Conservation (phyloP, 2,797 vertebrate species). For the Tadarida brasiliensis region DNA sequence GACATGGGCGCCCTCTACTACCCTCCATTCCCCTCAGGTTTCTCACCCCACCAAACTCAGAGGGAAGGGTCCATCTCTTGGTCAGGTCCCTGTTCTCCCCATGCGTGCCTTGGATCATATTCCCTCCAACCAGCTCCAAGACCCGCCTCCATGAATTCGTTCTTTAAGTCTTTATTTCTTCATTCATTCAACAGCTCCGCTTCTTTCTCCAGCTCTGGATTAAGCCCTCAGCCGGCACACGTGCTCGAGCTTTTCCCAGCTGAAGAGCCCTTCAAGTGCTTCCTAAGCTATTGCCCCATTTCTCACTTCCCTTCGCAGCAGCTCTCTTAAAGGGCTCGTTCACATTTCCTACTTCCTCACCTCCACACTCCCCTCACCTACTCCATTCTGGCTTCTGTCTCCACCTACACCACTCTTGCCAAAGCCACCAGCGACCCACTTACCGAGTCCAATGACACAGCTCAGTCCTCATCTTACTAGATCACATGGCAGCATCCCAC, state of each 20-base stretch:
- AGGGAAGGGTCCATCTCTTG: not conserved
- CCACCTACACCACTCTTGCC: not conserved
- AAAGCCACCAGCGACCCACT: not conserved
- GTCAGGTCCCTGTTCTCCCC: not conserved
- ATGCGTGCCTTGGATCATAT: not conserved
- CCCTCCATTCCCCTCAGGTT: not conserved
- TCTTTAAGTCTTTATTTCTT: not conserved
- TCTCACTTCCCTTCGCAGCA: not conserved
- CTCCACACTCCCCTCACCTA: not conserved
- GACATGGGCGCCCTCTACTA: not conserved
- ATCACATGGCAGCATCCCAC: not conserved
- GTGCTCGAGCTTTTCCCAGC: not conserved
- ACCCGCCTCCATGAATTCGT: not conserved
- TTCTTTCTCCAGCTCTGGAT: not conserved
- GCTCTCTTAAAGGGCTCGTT: not conserved
- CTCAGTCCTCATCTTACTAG: not conserved
- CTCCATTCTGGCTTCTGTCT: not conserved
- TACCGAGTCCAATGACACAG: not conserved
- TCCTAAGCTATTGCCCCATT: not conserved
- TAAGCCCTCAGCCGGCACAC: not conserved
- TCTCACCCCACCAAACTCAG: not conserved
- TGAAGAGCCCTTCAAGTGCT: not conserved
- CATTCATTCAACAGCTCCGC: not conserved
- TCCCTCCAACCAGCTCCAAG: not conserved
- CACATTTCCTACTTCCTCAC: not conserved